A percentile compares a stretch with the other conserved stretches of the same genome.
These are phyloP conservation scores for Rhea pennata DNA, from an alignment of 2,113 vertebrate genomes.

Conservation along the genomic window DNA sequence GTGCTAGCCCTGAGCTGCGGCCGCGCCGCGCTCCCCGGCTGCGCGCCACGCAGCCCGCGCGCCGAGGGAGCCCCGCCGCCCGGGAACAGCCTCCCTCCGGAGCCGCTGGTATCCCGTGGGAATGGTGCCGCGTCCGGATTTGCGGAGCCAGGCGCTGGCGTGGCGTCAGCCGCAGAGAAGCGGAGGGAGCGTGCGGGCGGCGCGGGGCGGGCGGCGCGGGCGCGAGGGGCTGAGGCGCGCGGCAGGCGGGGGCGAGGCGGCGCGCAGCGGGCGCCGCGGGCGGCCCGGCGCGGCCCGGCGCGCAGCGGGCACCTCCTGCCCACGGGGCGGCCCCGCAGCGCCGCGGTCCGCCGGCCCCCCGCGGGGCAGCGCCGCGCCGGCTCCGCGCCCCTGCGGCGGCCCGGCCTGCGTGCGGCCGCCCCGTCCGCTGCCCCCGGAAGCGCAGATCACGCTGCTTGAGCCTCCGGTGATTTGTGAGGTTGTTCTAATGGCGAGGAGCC, in stretches of 20 bases:
- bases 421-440: fast-evolving
- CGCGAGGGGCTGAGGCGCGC: not conserved
- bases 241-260: not conserved
- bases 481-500: constrained; percentile 62
- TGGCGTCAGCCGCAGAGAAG: not conserved
- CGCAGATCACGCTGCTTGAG: not conserved
- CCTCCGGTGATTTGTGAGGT: constrained; percentile 68
- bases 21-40: no score
- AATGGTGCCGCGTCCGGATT: no score
- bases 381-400: not conserved
- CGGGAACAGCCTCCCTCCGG: no score
- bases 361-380: no score
- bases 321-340: no score
- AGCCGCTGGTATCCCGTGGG: no score
- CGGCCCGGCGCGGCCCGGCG: no score
- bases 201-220: not conserved
- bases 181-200: not conserved
- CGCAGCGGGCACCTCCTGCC: no score
- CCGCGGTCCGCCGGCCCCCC: no score
- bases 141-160: not conserved
- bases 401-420: not conserved
- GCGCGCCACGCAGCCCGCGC: no score
- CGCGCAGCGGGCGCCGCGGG: not conserved
- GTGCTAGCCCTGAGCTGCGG: not conserved
- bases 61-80: no score